phyloP scores from a whole-genome alignment of 2,797 vertebrate genomes.

The Gastrophryne carolinensis region DNA sequence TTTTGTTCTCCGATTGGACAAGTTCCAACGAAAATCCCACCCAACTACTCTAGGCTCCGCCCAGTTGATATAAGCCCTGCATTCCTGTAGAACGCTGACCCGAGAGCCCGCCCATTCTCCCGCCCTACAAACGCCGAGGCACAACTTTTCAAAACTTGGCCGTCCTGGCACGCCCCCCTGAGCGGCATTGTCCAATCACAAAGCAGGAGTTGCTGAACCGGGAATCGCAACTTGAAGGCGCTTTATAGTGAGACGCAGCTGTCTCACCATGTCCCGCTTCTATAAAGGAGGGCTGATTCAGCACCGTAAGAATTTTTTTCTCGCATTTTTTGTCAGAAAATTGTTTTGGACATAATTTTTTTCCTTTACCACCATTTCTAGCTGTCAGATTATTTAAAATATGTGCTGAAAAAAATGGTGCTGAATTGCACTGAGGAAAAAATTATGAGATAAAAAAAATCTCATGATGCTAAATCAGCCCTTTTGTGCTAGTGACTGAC shows the following conservation, averaged over 20 bases:
- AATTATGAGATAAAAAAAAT: no score
- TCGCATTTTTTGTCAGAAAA: no score
- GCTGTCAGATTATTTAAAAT: no score
- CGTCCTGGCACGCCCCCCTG: neutral
- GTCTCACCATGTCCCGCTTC: no score
- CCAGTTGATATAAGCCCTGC: neutral
- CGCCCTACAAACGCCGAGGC: neutral
- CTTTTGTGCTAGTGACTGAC: no score
- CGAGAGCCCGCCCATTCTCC: neutral
- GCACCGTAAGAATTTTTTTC: no score
- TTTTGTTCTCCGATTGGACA: neutral
- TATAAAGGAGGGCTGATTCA: no score
- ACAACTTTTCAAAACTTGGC: neutral
- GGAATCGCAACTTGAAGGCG: neutral
- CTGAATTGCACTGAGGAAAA: no score
- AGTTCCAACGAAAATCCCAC: neutral
- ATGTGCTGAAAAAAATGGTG: no score
- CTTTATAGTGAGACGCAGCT: neutral
- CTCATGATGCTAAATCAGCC: no score
- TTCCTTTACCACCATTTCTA: no score
- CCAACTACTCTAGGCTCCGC: neutral
- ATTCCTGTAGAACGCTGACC: neutral
- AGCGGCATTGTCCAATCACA: neutral
- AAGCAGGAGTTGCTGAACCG: neutral
- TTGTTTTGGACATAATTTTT: no score